These are phyloP conservation scores for Volucella bombylans DNA, from an alignment of 2,888 invertebrate species.

Conservation along the genomic window DNA sequence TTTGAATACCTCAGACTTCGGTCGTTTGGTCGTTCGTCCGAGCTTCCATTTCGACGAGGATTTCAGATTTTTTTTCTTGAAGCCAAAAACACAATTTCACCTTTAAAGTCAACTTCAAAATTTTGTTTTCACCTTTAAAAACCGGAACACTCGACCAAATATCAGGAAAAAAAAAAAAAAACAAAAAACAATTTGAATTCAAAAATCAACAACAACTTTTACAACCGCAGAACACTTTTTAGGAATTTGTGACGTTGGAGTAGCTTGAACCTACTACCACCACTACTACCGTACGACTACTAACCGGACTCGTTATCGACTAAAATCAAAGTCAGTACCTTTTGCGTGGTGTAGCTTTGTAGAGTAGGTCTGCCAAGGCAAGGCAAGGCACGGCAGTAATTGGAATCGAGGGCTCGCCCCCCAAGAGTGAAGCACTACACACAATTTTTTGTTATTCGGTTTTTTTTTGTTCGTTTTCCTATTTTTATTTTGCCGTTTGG, in stretches of 20 bases:
- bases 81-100: not conserved
- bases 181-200: slow-evolving; percentile 1
- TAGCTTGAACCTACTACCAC: slow-evolving; percentile 70
- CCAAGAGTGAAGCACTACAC: slow-evolving; percentile 61
- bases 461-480: too few species aligned
- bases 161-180: slow-evolving; percentile 25
- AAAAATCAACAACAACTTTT: slow-evolving; percentile 50
- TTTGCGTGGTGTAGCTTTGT: slow-evolving; percentile 63
- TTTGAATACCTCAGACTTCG: not conserved
- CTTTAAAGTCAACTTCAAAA: too few species aligned
- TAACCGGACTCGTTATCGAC: slow-evolving; percentile 74
- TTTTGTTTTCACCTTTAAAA: not conserved
- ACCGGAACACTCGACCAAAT: slow-evolving; percentile 29
- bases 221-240: slow-evolving; percentile 64
- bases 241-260: slow-evolving; percentile 52
- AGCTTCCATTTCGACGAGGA: not conserved
- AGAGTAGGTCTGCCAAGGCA: slow-evolving; percentile 25
- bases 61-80: not conserved
- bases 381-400: slow-evolving; percentile 10
- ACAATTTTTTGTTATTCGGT: not conserved
- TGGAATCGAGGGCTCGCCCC: slow-evolving; percentile 42
- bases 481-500: slow-evolving; percentile 21
- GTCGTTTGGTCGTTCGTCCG: not conserved
- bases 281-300: slow-evolving; percentile 72
- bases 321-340: slow-evolving; percentile 73